These are phyloP conservation scores for Crypturellus tataupa DNA, from an alignment of 2,797 vertebrate genomes.

Conservation along the genomic window DNA sequence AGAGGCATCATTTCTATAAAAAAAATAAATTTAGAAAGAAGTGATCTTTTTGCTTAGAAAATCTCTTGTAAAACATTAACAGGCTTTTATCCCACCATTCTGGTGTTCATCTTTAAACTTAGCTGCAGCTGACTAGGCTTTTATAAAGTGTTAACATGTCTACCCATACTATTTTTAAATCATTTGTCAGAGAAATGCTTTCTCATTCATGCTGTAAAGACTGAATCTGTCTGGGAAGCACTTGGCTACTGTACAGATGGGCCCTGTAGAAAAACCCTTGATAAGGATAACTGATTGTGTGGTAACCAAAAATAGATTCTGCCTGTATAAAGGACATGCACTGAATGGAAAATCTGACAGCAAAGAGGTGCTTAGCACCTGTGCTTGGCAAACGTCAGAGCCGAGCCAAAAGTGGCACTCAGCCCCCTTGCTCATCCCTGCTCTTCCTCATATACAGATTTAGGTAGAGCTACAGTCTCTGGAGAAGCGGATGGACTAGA, in stretches of 20 bases:
- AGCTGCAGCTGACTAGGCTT: conserved; percentile 45
- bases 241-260: conserved; percentile 37
- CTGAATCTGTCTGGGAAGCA: conserved; percentile 35
- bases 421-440: background rate
- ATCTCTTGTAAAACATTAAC: conserved; percentile 14
- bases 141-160: conserved; percentile 66
- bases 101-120: conserved; percentile 22
- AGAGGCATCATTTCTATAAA: background rate
- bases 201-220: conserved; percentile 35
- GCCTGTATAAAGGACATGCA: conserved; percentile 9
- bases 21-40: background rate
- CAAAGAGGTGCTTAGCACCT: background rate
- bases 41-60: background rate
- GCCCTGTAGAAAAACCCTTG: conserved; percentile 40
- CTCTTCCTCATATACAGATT: background rate
- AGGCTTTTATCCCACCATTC: background rate
- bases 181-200: conserved; percentile 62
- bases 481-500: background rate
- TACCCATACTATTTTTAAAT: conserved; percentile 59
- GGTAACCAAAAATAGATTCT: conserved; percentile 50
- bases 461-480: background rate
- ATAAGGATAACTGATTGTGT: conserved; percentile 63
- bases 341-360: conserved; percentile 55
- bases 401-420: conserved; percentile 18
- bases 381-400: conserved; percentile 28